Evolutionary conservation across 2,113 vertebrate genomes (phyloP).

Genomic region (Condylura cristata): DNA sequence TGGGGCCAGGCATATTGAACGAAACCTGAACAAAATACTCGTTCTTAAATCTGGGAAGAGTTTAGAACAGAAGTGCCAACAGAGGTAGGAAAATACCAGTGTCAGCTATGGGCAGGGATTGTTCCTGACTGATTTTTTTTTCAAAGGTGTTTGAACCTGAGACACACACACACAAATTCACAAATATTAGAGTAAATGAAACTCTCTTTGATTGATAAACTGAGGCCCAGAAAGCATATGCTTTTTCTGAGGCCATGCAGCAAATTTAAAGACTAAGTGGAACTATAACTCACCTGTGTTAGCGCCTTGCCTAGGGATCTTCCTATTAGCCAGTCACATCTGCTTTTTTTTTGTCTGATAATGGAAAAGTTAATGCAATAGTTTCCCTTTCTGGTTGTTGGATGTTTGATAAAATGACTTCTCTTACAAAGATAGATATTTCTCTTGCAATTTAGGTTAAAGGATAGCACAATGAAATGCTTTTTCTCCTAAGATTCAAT

Average conservation of each 20-base stretch:
- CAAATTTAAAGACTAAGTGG: not conserved
- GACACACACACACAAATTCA: not conserved
- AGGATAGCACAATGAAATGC: not conserved
- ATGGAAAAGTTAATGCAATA: not conserved
- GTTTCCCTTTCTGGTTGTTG: not conserved
- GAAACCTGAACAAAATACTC: not conserved
- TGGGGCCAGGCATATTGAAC: not conserved
- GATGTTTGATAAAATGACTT: not conserved
- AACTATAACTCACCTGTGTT: not conserved
- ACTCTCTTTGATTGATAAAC: conserved; percentile 6
- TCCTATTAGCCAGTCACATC: not conserved
- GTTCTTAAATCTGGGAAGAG: not conserved
- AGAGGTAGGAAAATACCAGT: not conserved
- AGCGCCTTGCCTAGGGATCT: not conserved
- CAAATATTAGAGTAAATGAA: conserved; percentile 31
- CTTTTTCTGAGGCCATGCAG: not conserved
- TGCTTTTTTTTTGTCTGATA: not conserved
- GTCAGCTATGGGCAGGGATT: not conserved
- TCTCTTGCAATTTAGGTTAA: conserved; percentile 23
- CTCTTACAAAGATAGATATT: not conserved
- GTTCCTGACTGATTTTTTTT: not conserved
- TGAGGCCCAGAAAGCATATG: not conserved
- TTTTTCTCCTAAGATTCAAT: not conserved
- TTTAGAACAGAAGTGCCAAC: not conserved
- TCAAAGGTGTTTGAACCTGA: not conserved